Conservation (phyloP, 2,888 invertebrate genomes). For the Allophyes oxyacanthae region DNA sequence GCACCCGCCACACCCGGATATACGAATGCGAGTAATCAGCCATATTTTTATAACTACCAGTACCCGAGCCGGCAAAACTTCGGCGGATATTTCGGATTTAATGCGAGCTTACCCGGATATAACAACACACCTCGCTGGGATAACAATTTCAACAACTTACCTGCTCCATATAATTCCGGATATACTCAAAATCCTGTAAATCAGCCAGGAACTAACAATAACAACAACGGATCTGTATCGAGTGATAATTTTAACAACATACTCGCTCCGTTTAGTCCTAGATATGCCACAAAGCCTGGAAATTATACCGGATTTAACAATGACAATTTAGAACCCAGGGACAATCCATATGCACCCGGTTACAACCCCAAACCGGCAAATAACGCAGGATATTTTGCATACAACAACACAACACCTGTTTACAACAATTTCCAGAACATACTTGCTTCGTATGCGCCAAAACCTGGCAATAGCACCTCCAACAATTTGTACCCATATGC, state of each 20-base stretch:
- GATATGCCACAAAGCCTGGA: background rate
- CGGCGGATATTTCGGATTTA: constrained; percentile 22
- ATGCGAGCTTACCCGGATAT: background rate
- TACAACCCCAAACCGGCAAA: background rate
- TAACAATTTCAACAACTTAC: background rate
- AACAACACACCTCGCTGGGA: background rate
- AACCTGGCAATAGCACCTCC: background rate
- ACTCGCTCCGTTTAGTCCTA: background rate
- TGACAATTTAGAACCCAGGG: too few relatives aligned
- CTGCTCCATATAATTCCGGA: background rate
- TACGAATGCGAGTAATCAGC: constrained; percentile 1
- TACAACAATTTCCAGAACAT: constrained; percentile 1
- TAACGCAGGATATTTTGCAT: constrained; percentile 2
- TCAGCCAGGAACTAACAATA: too few relatives aligned
- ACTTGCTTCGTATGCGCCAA: background rate
- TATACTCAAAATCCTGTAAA: background rate
- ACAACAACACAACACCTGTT: background rate
- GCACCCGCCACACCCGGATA: constrained; percentile 14
- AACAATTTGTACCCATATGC: constrained; percentile 1
- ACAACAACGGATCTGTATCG: background rate
- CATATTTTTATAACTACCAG: constrained; percentile 37
- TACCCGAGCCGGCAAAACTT: constrained; percentile 34
- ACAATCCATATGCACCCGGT: background rate
- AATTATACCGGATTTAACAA: background rate
- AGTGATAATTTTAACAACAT: background rate